Base-by-base conservation (phyloP, 2,113 vertebrate genomes). In the Sander vitreus region DNA sequence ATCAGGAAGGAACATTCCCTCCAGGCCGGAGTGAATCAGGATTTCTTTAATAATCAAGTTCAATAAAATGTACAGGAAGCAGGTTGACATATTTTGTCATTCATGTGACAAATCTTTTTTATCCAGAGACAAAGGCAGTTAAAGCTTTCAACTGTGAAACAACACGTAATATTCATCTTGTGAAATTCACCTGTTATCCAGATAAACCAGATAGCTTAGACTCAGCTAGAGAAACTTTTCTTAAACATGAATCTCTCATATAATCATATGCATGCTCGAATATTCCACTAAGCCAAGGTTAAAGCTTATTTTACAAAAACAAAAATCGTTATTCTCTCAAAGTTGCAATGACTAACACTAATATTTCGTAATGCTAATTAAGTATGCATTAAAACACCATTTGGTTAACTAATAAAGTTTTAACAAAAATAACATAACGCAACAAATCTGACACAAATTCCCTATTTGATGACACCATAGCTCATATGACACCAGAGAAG, bases 401-500 rank as follows among this genome's bases (percentile, higher is more conserved):
- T 51, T 62, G 65, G 45, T 60, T 3, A 77, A 78, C 79, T 78
- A 81, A 58, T 85, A 50, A 6, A 18, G 53, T 10, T 33, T 64
- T 71, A 74, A 87, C 60, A 21, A 69, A 77, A 71, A 48, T 39
- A 33, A 83, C 14, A 45, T 25, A 65, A 85, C 10, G 72, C 23
- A 60, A 87, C 50, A 54, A 57, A 87, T 85, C 84, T 95, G 73
- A 93, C 80, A 74, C 21, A 62, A 60, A 92, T 84, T 93, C 89
- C 80, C 92, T 88, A 87, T 94, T 78, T 93, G 85, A 77, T 90
- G 76, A 82, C 82, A 86, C 43, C 36, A 47, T 94, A 95, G 95
- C 86, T 95, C 94, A 68, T 95, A 95, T 91, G 84, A 94, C 89
- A 95, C 94, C 73, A 79, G 88, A 85, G 95, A 95, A 85, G 91